Evolutionary conservation across 2,888 invertebrate species (phyloP).

Genomic region (Drosophila meridiana): DNA sequence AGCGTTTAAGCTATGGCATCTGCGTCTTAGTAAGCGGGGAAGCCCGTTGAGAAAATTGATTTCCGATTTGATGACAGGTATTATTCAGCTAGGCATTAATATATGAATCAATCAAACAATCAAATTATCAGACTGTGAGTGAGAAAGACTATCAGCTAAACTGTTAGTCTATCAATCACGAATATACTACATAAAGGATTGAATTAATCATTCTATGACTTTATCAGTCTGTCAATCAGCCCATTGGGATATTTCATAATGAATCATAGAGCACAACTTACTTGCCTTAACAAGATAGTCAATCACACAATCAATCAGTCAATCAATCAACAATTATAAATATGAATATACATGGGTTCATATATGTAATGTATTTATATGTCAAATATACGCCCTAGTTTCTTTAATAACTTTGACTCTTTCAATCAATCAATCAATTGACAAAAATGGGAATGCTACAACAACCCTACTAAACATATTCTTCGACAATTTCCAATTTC

Average conservation of each 20-base stretch:
- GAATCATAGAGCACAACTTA: no score
- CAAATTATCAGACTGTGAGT: no score
- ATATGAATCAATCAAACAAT: background rate
- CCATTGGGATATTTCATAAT: background rate
- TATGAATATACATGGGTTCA: background rate
- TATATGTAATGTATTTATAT: background rate
- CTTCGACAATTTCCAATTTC: background rate
- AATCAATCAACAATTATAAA: background rate
- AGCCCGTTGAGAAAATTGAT: background rate
- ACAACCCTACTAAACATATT: background rate
- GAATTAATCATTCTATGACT: background rate
- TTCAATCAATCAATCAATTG: background rate
- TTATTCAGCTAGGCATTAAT: background rate
- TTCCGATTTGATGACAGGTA: background rate
- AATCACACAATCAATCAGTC: background rate
- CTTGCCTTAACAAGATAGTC: background rate
- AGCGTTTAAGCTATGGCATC: background rate
- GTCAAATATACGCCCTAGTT: background rate
- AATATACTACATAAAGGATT: no score
- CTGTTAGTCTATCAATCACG: background rate
- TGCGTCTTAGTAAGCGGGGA: conserved; percentile 3
- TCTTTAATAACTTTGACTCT: background rate
- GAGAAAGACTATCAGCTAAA: background rate
- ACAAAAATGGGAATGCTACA: background rate
- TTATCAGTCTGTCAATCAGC: background rate